These are phyloP conservation scores for Tortrix viridana DNA, from an alignment of 2,888 invertebrate species.

Conservation along the genomic window DNA sequence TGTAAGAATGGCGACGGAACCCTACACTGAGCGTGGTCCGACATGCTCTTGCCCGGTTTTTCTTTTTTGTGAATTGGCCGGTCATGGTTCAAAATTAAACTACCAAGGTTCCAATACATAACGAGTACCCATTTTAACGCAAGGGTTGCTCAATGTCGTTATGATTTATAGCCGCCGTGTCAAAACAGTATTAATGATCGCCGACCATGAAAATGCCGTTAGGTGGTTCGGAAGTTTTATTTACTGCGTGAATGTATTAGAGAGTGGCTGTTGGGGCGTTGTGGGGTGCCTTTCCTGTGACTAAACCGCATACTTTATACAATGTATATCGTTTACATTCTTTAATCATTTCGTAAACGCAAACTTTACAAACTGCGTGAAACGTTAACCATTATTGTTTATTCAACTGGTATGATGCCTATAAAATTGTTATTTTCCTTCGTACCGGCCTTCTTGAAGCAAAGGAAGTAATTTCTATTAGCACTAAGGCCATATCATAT, in stretches of 20 bases:
- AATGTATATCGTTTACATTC: conserved; percentile 8
- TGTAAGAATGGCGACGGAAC: no score
- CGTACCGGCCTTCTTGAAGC: conserved; percentile 46
- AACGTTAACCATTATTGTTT: conserved; percentile 23
- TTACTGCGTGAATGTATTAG: conserved; percentile 41
- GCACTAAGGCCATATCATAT: conserved; percentile 50
- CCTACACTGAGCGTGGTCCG: no score
- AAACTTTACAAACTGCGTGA: conserved; percentile 18
- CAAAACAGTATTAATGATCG: conserved; percentile 62
- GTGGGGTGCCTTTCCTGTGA: conserved; percentile 12
- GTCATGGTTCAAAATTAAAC: no score
- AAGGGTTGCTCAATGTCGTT: conserved; percentile 53
- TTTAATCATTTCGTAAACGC: not conserved
- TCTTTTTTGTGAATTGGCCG: no score
- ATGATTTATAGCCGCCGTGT: conserved; percentile 53
- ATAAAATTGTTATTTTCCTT: conserved; percentile 38
- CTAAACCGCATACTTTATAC: not conserved
- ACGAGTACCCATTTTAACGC: conserved; percentile 38
- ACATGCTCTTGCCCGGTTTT: no score
- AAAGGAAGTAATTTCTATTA: conserved; percentile 63
- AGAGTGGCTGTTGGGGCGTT: conserved; percentile 16
- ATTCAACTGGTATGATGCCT: conserved; percentile 30
- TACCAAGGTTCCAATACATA: not conserved
- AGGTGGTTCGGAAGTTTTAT: conserved; percentile 51
- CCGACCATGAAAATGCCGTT: conserved; percentile 59